A percentile compares a stretch with the other conserved stretches of the same genome.
These are phyloP conservation scores for Tarsius wallacei DNA, from an alignment of 2,797 vertebrate species.

Conservation along the genomic window DNA sequence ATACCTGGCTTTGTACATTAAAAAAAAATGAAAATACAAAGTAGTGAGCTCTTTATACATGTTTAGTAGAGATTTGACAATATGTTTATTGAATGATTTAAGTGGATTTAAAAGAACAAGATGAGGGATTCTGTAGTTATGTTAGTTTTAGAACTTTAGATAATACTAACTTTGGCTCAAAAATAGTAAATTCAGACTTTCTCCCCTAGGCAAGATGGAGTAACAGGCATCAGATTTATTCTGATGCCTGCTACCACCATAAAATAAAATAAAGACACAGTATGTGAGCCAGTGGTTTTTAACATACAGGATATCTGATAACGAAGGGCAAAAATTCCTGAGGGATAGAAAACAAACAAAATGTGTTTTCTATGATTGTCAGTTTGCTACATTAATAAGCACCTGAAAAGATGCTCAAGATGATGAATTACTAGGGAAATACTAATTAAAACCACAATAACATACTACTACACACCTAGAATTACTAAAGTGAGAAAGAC, in stretches of 20 bases:
- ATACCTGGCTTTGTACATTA: background rate
- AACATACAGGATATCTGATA: background rate
- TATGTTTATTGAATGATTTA: constrained; percentile 18
- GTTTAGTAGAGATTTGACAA: background rate
- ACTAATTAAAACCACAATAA: background rate
- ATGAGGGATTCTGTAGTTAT: background rate
- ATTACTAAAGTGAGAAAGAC: background rate
- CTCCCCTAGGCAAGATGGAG: background rate
- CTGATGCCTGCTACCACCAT: background rate
- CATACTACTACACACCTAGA: background rate
- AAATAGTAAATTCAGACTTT: background rate
- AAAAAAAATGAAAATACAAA: background rate
- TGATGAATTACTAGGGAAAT: background rate
- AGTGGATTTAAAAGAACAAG: background rate
- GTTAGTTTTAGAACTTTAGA: background rate
- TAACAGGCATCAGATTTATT: background rate
- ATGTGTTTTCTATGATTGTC: background rate
- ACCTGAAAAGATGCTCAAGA: background rate
- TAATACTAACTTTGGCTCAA: background rate
- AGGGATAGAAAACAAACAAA: background rate
- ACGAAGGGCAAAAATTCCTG: background rate
- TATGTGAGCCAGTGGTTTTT: background rate
- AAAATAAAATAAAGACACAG: background rate
- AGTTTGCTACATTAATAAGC: background rate
- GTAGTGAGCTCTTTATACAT: background rate